Percentiles rank a stretch among this genome's conserved stretches.
phyloP scores from a whole-genome alignment of 2,797 vertebrate genomes.

The Cyclura pinguis region DNA sequence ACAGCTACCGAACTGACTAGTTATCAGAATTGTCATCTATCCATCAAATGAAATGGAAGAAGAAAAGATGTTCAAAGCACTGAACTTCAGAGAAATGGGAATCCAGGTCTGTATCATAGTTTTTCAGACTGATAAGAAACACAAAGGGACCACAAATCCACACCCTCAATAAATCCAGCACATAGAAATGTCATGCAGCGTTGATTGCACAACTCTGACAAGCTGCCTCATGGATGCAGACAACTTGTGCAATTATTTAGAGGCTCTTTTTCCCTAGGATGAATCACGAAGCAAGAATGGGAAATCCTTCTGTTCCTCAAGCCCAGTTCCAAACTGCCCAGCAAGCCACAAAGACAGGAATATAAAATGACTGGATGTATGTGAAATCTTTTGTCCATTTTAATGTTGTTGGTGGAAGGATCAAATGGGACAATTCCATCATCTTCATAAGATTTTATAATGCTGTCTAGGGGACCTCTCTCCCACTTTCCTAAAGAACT shows the following conservation, averaged over 20 bases:
- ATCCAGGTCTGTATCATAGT: background rate
- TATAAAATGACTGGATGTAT: too few relatives aligned
- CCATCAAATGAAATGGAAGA: background rate
- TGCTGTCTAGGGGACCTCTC: background rate
- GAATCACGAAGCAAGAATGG: slow-evolving; percentile 8
- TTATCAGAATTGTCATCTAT: background rate
- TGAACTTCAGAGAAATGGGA: background rate
- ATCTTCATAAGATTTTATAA: background rate
- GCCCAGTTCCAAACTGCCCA: background rate
- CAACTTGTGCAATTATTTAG: background rate
- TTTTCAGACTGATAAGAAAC: background rate
- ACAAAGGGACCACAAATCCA: background rate
- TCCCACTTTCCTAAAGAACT: background rate
- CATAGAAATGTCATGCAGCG: background rate
- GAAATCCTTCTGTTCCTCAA: background rate
- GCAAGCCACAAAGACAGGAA: background rate
- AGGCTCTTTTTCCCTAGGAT: background rate
- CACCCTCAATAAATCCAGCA: background rate
- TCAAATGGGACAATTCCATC: background rate
- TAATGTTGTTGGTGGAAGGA: background rate
- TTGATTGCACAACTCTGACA: accelerated
- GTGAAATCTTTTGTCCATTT: background rate
- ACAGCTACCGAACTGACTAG: background rate
- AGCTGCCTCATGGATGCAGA: background rate
- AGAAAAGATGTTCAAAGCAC: background rate